A percentile compares a stretch with the other conserved stretches of the same genome.
phyloP scores from a whole-genome alignment of 2,888 invertebrate species.

The Calameuta filiformis region DNA sequence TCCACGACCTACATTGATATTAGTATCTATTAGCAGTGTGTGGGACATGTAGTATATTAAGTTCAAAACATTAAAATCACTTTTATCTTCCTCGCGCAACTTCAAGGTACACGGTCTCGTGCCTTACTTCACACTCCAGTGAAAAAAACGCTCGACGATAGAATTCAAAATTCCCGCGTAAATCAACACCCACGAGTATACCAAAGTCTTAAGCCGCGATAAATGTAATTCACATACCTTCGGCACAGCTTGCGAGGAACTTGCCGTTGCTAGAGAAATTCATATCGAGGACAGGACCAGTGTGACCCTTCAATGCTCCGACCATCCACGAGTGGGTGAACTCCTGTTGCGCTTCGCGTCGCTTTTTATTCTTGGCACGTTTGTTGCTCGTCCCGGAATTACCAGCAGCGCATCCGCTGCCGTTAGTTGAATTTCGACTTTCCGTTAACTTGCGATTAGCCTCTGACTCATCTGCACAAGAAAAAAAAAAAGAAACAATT shows the following conservation, averaged over 20 bases:
- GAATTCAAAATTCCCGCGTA: not conserved
- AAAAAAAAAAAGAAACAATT: not conserved
- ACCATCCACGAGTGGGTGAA: slow-evolving; percentile 74
- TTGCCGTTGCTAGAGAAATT: slow-evolving; percentile 89
- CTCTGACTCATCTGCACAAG: not conserved
- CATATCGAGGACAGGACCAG: slow-evolving; percentile 78
- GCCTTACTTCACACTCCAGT: not conserved
- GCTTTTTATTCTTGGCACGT: slow-evolving; percentile 56
- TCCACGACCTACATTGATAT: slow-evolving; percentile 39
- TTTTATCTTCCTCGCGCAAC: slow-evolving; percentile 1
- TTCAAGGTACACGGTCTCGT: not conserved
- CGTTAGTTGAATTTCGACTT: not conserved
- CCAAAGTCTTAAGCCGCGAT: not conserved
- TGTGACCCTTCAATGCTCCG: slow-evolving; percentile 85
- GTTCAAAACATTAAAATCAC: not conserved
- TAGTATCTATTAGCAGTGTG: slow-evolving; percentile 33
- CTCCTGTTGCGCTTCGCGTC: slow-evolving; percentile 57
- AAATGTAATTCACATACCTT: slow-evolving; percentile 73
- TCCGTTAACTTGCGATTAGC: not conserved
- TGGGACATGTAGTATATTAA: not conserved
- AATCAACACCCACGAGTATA: not conserved
- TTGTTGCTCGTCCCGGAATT: slow-evolving; percentile 44
- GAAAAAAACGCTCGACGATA: too few species aligned
- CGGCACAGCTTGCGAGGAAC: slow-evolving; percentile 84
- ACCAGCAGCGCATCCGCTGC: not conserved